Evolutionary conservation across 1,140 invertebrate genomes (phyloP).

Genomic region (Andrena cerasifolii): DNA sequence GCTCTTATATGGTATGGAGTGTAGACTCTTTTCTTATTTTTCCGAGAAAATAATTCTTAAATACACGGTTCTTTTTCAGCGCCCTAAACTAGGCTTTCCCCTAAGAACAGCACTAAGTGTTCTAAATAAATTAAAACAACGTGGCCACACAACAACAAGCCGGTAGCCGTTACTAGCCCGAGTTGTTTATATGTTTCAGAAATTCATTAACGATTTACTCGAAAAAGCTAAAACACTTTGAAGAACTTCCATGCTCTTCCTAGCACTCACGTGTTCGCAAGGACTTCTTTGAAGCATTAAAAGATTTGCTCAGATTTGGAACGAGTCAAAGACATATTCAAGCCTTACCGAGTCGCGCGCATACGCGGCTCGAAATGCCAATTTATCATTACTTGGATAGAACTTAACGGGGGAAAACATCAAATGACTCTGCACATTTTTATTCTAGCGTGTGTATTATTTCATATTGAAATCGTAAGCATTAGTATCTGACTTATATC

Average conservation of each 20-base stretch:
- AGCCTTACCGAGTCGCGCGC: slow-evolving; percentile 47
- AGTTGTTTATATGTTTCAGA: slow-evolving; percentile 84
- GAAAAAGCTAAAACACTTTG: slow-evolving; percentile 94
- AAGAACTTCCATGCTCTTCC: slow-evolving; percentile 69
- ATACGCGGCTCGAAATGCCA: slow-evolving; percentile 47
- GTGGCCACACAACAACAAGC: too few species aligned
- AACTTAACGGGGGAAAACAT: slow-evolving; percentile 37
- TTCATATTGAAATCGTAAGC: slow-evolving; percentile 64
- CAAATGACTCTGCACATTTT: slow-evolving; percentile 58
- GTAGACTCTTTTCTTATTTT: too few species aligned
- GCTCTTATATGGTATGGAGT: too few species aligned
- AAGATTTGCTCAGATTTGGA: slow-evolving; percentile 70
- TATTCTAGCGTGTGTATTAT: slow-evolving; percentile 58
- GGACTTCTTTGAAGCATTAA: slow-evolving; percentile 46
- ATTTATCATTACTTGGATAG: slow-evolving; percentile 53
- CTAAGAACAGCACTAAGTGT: not conserved
- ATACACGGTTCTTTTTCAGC: too few species aligned
- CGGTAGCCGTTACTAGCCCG: slow-evolving; percentile 36
- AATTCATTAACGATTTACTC: slow-evolving; percentile 94
- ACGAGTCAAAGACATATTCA: slow-evolving; percentile 52
- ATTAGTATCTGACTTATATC: slow-evolving; percentile 52
- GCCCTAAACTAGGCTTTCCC: too few species aligned
- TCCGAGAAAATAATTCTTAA: too few species aligned
- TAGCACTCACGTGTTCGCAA: slow-evolving; percentile 32
- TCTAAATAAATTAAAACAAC: not conserved